These are phyloP conservation scores for Tachysurus fulvidraco DNA, from an alignment of 2,113 vertebrate species.

Conservation along the genomic window DNA sequence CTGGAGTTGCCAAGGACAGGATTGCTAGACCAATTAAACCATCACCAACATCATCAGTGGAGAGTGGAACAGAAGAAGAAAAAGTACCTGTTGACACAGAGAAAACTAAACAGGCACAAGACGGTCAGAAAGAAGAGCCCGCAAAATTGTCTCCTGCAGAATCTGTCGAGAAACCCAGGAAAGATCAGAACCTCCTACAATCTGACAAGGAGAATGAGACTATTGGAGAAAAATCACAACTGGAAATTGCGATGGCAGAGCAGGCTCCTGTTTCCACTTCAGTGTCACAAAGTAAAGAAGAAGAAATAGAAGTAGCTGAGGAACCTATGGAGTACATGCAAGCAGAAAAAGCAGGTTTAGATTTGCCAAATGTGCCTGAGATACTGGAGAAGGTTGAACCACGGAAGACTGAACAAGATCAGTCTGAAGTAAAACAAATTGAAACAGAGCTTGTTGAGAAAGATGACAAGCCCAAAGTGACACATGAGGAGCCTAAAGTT, in stretches of 20 bases:
- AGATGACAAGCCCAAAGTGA: background rate
- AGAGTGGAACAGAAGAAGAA: conserved; percentile 76
- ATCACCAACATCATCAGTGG: conserved; percentile 74
- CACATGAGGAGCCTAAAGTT: too few species aligned
- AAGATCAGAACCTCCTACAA: conserved; percentile 36
- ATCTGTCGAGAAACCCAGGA: conserved; percentile 39
- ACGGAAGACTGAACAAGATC: background rate
- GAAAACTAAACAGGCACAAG: conserved; percentile 66
- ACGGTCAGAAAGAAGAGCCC: conserved; percentile 33
- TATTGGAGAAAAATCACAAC: conserved; percentile 15
- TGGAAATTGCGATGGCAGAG: conserved; percentile 30
- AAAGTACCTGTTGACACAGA: conserved; percentile 68
- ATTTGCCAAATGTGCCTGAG: conserved; percentile 28
- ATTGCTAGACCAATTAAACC: conserved; percentile 73
- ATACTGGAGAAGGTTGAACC: background rate
- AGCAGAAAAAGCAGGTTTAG: conserved; percentile 52
- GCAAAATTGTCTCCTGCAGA: conserved; percentile 39
- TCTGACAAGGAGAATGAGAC: conserved; percentile 22
- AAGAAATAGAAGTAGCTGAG: conserved; percentile 67
- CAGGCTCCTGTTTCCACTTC: conserved; percentile 50
- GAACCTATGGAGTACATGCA: conserved; percentile 69
- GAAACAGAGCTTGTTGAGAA: background rate
- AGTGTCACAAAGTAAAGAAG: conserved; percentile 64
- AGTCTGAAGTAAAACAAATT: background rate
- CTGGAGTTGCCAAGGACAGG: conserved; percentile 74